Base-by-base conservation (phyloP, 2,113 vertebrate species). In the Nycticorax nycticorax region DNA sequence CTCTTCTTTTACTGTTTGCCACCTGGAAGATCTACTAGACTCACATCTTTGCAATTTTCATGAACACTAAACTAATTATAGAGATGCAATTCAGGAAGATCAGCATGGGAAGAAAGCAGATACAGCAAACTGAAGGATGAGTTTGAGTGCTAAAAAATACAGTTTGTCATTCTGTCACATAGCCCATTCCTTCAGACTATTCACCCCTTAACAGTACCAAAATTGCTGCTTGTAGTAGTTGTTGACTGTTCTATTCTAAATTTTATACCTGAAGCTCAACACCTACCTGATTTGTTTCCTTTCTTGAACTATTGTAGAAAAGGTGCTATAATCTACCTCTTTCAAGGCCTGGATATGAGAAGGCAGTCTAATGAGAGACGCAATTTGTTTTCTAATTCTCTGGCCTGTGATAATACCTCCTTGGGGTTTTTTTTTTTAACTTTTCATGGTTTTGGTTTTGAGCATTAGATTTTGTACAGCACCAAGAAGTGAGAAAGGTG, bases 371-470 rank as follows among this genome's bases (percentile, higher is more conserved):
- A 97, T 76, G 77, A 93, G 72, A 95, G 71, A 92, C 32, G 84
- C 26, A 56, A 37, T 90, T 96, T 86, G 66, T 97, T 95, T 97
- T 88, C 77, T 84, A 93, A 76, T 96, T 86, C 85, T 96, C 68
- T 92, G 87, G 71, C 14, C 26, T 84, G 64, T 69, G 66, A 92
- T 45, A 91, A 92, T 64, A 85, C 12, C 52, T 92, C 68, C 22
- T 8, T 45, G 41, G 14, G 41, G 41, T 41, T 28, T 67, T 94
- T 56, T 96, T 96, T 96, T 96, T 92, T 78, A 81, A 89, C 21
- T 62, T 47, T 92, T 88, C 14, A 13, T 13, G 9, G 81, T 76
- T 76, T 14, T 7, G 41, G 57, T 69, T 81, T 69, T 80, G 9
- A 84, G 15, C 12, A 62, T 33, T 56, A 79, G 63, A 55, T 95